Base-by-base conservation (phyloP, 2,113 vertebrate species). In the Genyomyrus donnyi region DNA sequence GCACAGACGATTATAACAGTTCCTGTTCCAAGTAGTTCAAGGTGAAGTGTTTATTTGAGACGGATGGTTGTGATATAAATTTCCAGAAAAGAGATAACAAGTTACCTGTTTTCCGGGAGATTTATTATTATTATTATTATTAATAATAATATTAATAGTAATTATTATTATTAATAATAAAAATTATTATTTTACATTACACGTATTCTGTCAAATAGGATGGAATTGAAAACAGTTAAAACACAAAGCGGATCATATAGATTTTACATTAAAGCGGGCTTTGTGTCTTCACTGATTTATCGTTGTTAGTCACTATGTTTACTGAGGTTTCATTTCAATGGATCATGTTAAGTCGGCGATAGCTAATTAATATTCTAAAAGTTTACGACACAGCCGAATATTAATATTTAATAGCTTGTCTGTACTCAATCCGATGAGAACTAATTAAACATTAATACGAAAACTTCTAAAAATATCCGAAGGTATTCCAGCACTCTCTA, bases 381-480 rank as follows among this genome's bases (percentile, higher is more conserved):
- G 95, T 95, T 95, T 94, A 95, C 95, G 93, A 94, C 93, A 94
- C 93, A 93, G 94, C 93, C 91, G 93, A 91, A 45, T 95, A 96
- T 97, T 92, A 97, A 98, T 97, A 94, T 95, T 97, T 97, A 96
- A 98, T 97, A 95, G 89, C 83, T 84, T 92, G 86, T 91, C 93
- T 93, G 94, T 94, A 95, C 95, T 96, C 94, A 93, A 92, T 93
- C 90, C 11, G 95, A 94, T 91, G 92, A 91, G 93, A 93, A 92
- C 90, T 94, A 96, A 97, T 97, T 85, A 97, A 98, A 97, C 92
- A 96, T 97, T 97, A 89, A 98, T 94, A 88, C 92, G 92, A 88
- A 46, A 90, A 5, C 9, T 92, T 92, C 96, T 96, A 97, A 96
- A 96, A 94, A 95, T 92, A 93, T 94, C 92, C 88, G 92, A 91